A percentile compares a stretch with the other conserved stretches of the same genome.
phyloP scores from a whole-genome alignment of 1,140 invertebrate genomes.

The Triops longicaudatus region DNA sequence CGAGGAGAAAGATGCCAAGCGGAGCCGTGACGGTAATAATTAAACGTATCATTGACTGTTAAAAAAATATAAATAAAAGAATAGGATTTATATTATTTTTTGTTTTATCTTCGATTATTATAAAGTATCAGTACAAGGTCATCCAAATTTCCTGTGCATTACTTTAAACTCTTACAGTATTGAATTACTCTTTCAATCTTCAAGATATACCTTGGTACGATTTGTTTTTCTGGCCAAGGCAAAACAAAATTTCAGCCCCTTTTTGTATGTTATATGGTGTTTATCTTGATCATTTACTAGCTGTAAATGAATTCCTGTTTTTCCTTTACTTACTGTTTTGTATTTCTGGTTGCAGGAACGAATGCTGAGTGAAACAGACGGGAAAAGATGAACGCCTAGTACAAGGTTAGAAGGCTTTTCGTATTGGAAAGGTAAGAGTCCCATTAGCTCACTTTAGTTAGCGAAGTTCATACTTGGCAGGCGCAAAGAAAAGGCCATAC shows the following conservation, averaged over 20 bases:
- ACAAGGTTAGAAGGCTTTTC: slow-evolving; percentile 15
- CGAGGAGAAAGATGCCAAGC: slow-evolving; percentile 22
- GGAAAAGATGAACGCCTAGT: background rate
- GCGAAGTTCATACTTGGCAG: slow-evolving; percentile 14
- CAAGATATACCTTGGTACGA: no score
- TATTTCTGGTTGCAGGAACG: background rate
- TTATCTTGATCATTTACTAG: background rate
- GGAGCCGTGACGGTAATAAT: slow-evolving; percentile 19
- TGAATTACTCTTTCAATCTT: no score
- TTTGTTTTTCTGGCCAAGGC: no score
- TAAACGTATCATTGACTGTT: no score
- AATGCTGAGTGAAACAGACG: background rate
- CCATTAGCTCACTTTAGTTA: background rate
- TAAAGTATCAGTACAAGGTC: no score
- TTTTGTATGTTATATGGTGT: no score
- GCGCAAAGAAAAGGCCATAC: background rate
- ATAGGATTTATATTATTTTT: background rate
- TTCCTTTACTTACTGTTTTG: background rate
- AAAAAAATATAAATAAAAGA: background rate
- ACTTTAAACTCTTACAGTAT: no score
- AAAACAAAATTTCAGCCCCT: no score
- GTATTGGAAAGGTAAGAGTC: background rate
- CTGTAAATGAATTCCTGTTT: no score
- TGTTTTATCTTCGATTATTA: background rate
- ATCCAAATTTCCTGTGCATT: no score